Conservation (phyloP, 2,797 vertebrate genomes). For the Peromyscus attwateri region DNA sequence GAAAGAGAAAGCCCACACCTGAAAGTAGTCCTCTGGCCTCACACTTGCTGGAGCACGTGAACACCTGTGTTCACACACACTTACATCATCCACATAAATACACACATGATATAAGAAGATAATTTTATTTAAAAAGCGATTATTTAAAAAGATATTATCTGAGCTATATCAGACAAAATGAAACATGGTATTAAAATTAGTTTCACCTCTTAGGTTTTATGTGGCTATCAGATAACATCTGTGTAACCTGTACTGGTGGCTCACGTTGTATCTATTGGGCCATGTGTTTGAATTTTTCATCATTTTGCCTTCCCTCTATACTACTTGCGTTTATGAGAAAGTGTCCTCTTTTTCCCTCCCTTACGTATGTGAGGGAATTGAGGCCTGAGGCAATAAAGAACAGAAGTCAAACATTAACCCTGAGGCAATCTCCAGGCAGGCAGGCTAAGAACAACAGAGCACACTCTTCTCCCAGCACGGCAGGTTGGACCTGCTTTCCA, state of each 20-base stretch:
- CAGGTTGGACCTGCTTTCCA: conserved; percentile 67
- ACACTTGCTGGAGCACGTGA: background rate
- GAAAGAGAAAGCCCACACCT: background rate
- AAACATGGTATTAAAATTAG: background rate
- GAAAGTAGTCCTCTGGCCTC: background rate
- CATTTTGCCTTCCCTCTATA: background rate
- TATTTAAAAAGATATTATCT: conserved; percentile 31
- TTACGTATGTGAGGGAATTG: background rate
- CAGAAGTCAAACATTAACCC: conserved; percentile 77
- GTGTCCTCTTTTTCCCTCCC: background rate
- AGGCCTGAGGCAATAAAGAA: conserved; percentile 41
- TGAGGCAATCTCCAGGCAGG: conserved; percentile 22
- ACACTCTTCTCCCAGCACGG: background rate
- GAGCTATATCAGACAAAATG: background rate
- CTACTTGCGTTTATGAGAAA: background rate
- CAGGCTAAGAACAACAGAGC: conserved; percentile 51
- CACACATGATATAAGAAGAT: background rate
- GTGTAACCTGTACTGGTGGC: no score
- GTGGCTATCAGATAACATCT: background rate
- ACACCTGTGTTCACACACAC: background rate
- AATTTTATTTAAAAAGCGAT: background rate
- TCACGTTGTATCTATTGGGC: background rate
- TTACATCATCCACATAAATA: background rate
- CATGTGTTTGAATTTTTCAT: background rate
- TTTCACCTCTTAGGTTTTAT: conserved; percentile 9